Percentiles rank a stretch among this genome's conserved stretches.
phyloP scores from a whole-genome alignment of 2,888 invertebrate species.

The Platycnemis pennipes region DNA sequence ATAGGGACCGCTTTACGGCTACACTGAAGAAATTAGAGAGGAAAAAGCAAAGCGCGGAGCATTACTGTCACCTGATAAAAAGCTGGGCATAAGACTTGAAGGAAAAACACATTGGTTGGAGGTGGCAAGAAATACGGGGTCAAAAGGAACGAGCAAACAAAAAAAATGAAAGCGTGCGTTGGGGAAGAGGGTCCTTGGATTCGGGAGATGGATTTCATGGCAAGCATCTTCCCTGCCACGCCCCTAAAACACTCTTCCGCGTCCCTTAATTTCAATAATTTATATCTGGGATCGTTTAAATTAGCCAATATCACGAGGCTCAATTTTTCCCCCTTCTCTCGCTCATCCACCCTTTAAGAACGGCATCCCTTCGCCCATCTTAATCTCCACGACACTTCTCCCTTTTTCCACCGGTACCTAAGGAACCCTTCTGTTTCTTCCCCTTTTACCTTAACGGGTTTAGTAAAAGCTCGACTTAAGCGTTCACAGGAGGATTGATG shows the following conservation, averaged over 20 bases:
- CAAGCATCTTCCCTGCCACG: constrained; percentile 69
- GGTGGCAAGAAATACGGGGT: constrained; percentile 64
- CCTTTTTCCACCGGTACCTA: not conserved
- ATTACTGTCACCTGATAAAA: not conserved
- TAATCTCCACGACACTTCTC: not conserved
- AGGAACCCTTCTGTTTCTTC: not conserved
- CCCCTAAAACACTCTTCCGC: constrained; percentile 35
- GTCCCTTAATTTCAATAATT: constrained; percentile 72
- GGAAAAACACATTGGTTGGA: constrained; percentile 55
- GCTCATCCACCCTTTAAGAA: not conserved
- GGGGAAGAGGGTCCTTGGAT: constrained; percentile 70
- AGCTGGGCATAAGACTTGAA: constrained; percentile 69
- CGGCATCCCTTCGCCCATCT: not conserved
- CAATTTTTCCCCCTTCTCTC: constrained; percentile 67
- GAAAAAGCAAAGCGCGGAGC: too few species aligned
- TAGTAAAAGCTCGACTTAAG: not conserved
- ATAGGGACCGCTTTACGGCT: too few species aligned
- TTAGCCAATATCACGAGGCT: constrained; percentile 72
- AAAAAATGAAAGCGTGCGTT: constrained; percentile 70
- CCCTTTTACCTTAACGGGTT: too few species aligned
- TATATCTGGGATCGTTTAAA: constrained; percentile 73
- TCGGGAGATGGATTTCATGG: constrained; percentile 74
- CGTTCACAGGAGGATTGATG: not conserved
- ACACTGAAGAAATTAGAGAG: too few species aligned
- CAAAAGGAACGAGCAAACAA: constrained; percentile 14